Base-by-base conservation (phyloP, 2,113 vertebrate genomes). In the Quiscalus mexicanus region DNA sequence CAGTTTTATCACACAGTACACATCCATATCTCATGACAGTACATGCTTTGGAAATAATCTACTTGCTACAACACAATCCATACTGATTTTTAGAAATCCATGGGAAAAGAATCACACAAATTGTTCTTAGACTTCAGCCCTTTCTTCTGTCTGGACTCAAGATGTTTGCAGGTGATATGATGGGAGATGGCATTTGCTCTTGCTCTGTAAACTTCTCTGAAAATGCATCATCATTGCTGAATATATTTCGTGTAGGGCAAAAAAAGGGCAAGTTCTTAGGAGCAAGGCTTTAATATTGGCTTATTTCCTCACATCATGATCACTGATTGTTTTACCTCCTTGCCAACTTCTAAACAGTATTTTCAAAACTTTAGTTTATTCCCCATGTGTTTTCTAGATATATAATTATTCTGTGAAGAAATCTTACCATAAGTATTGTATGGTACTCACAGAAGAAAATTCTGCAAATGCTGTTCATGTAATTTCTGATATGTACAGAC, bases 131-230 rank as follows among this genome's bases (percentile, higher is more conserved):
- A 33, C 25, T 88, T 71, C 93, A 96, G 87, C 79, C 39, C 42
- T 90, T 94, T 94, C 35, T 77, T 93, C 68, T 89, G 85, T 87
- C 71, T 83, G 80, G 70, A 83, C 63, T 93, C 63, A 83, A 62
- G 82, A 81, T 10, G 15, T 92, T 93, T 22, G 4, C 79, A 88
- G 87, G 82, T 86, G 85, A 94, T 87, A 79, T 85, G 91, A 95
- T 85, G 44, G 60, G 41, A 83, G 75, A 21, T 91, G 90, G 62
- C 75, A 80, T 93, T 97, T 93, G 93, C 75, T 92, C 67, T 85
- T 65, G 30, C 41, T 88, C 63, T 91, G 60, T 74, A 92, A 93
- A 93, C 33, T 23, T 44, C 60, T 78, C 85, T 64, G 68, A 88
- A 88, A 95, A 75, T 2, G 3, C 60, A 67, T 24, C 24, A 20